Evolutionary conservation across 2,888 invertebrate species (phyloP).

Genomic region (Agrotis exclamationis): DNA sequence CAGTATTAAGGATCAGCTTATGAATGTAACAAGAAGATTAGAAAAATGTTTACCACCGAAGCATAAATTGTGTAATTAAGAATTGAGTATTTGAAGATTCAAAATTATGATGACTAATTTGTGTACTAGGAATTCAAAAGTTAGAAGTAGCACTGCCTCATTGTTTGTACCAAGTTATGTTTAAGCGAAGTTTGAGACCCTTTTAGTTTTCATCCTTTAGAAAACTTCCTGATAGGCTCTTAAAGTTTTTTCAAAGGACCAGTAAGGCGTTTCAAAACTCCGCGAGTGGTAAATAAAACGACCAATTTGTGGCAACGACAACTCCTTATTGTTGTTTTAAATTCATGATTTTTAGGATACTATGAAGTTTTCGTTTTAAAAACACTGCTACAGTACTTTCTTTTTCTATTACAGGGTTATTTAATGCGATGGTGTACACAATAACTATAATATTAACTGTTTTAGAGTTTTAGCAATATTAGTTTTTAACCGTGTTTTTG

Average conservation of each 20-base stretch:
- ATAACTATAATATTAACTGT: no score
- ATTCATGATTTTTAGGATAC: neutral
- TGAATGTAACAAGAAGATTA: no score
- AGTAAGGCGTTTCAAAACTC: conserved; percentile 15
- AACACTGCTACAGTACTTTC: neutral
- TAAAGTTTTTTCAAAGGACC: conserved; percentile 15
- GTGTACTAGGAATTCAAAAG: neutral
- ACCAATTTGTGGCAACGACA: conserved; percentile 1
- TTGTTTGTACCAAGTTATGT: conserved; percentile 12
- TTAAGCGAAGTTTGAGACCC: neutral
- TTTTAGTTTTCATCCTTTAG: conserved; percentile 9
- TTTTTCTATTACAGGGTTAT: no score
- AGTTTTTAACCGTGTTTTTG: no score
- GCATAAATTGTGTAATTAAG: no score
- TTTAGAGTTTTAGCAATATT: no score
- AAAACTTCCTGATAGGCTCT: conserved; percentile 30
- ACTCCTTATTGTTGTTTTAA: neutral
- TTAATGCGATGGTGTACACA: no score
- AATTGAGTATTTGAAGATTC: no score
- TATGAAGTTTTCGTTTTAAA: neutral
- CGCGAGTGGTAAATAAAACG: conserved; percentile 14
- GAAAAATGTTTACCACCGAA: no score
- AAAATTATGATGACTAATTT: neutral
- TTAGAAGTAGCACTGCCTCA: neutral
- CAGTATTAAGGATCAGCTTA: no score